Conservation (phyloP, 2,113 vertebrate genomes). For the Mola mola region DNA sequence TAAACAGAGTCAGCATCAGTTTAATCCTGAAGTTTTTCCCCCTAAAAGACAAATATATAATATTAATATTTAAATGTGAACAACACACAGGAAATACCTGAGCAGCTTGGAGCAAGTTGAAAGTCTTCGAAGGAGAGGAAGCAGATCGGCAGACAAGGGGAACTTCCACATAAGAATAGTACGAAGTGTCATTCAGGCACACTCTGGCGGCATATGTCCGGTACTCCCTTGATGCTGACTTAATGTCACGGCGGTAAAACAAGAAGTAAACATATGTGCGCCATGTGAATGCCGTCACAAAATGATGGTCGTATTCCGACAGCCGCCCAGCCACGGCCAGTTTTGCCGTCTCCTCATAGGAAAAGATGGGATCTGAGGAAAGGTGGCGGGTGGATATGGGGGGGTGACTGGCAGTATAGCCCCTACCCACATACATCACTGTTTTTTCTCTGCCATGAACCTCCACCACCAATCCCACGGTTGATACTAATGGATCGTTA, state of each 20-base stretch:
- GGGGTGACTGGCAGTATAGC: slow-evolving; percentile 94
- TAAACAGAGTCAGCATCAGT: background rate
- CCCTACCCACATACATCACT: slow-evolving; percentile 92
- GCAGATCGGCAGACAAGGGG: slow-evolving; percentile 85
- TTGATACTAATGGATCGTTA: slow-evolving; percentile 91
- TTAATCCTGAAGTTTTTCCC: background rate
- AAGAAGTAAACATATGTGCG: slow-evolving; percentile 89
- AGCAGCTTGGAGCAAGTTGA: slow-evolving; percentile 91
- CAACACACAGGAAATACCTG: slow-evolving; percentile 57
- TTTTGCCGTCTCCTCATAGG: slow-evolving; percentile 96
- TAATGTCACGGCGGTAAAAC: slow-evolving; percentile 93
- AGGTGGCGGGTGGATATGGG: slow-evolving; percentile 94
- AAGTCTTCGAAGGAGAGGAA: slow-evolving; percentile 64
- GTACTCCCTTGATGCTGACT: slow-evolving; percentile 88
- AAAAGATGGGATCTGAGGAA: slow-evolving; percentile 89
- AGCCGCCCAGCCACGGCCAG: slow-evolving; percentile 90
- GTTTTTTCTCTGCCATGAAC: slow-evolving; percentile 82
- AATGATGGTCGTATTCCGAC: slow-evolving; percentile 96
- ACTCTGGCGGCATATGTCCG: slow-evolving; percentile 91
- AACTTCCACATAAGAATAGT: slow-evolving; percentile 96
- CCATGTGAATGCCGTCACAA: slow-evolving; percentile 87
- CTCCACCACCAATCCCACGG: slow-evolving; percentile 89
- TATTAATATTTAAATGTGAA: background rate
- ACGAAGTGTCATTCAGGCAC: slow-evolving; percentile 91
- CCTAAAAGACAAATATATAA: background rate